Base-by-base conservation (phyloP, 2,113 vertebrate genomes). In the Abramis brama region DNA sequence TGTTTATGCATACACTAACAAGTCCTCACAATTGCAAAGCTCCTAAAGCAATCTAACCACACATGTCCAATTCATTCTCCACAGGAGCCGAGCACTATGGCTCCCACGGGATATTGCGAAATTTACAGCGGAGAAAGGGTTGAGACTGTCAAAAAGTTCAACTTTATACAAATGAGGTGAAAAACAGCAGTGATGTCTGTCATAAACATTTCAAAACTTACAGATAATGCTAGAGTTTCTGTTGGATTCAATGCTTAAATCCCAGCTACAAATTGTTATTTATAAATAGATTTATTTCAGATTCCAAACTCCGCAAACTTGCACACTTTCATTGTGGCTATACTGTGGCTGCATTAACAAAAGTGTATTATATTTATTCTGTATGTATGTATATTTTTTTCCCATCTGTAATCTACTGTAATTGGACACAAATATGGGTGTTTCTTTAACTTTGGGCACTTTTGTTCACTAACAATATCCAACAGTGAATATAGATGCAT, bases 41-140 rank as follows among this genome's bases (percentile, higher is more conserved):
- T 80, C 79, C 59, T 81, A 47, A 45, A 80, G 79, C 39, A 80
- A 45, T 45, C 57, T 62, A 74, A 74, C 39, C 43, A n/a, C 8
- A 47, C 11, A 25, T 19, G 1, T 55, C 74, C 74, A 55, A 55
- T 55, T 55, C 15, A 52, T 77, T 77, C 25, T 9, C n/a, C 5
- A 21, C 27, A 3, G 30, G 27, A 74, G 39, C 39, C 47, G 21
- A 74, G 39, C 39, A 74, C 2, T 25, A 74, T 39, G 36, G 39
- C 11, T 47, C 39, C 70, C 70, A 25, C 10, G 11, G 71, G 43
- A 27, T 43, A 27, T 25, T 25, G n/a, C n/a, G 2, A 6, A 43
- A 75, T 50, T 50, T 12, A 75, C 13, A 75, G n/a, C 6, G 2
- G n/a, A 75, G 71, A 47, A 75, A 25, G 71, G 6, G 2, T 45